phyloP scores from a whole-genome alignment of 2,888 invertebrate species.

The Deroplatys truncata region DNA sequence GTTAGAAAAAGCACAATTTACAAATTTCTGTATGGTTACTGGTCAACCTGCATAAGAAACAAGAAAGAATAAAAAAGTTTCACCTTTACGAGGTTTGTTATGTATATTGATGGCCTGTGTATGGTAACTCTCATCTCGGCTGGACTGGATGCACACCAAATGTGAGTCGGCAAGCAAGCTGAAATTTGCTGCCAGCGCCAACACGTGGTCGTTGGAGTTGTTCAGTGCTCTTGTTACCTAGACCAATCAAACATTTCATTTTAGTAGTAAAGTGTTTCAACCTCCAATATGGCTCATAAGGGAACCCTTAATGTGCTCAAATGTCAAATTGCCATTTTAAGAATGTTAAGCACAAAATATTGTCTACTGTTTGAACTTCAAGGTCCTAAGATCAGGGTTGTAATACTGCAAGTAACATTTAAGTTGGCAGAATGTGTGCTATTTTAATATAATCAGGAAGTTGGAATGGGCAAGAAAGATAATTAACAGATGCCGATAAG shows the following conservation, averaged over 20 bases:
- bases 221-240: slow-evolving; percentile 70
- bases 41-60: background rate
- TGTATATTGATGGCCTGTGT: slow-evolving; percentile 86
- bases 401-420: too few relatives aligned
- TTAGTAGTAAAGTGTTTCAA: background rate
- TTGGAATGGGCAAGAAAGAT: too few relatives aligned
- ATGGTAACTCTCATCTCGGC: slow-evolving; percentile 68
- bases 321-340: background rate
- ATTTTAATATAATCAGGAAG: too few relatives aligned
- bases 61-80: background rate
- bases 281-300: slow-evolving; percentile 11
- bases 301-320: background rate
- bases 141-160: slow-evolving; percentile 78
- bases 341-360: too few relatives aligned
- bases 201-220: slow-evolving; percentile 77
- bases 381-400: too few relatives aligned
- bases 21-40: too few relatives aligned
- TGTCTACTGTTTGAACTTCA: too few relatives aligned
- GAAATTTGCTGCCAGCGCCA: slow-evolving; percentile 79
- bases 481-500: too few relatives aligned
- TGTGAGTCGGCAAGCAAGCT: slow-evolving; percentile 78
- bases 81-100: slow-evolving; percentile 72
- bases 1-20: too few relatives aligned
- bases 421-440: too few relatives aligned
- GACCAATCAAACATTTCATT: slow-evolving; percentile 10